Base-by-base conservation (phyloP, 2,113 vertebrate species). In the Chaetops frenatus region DNA sequence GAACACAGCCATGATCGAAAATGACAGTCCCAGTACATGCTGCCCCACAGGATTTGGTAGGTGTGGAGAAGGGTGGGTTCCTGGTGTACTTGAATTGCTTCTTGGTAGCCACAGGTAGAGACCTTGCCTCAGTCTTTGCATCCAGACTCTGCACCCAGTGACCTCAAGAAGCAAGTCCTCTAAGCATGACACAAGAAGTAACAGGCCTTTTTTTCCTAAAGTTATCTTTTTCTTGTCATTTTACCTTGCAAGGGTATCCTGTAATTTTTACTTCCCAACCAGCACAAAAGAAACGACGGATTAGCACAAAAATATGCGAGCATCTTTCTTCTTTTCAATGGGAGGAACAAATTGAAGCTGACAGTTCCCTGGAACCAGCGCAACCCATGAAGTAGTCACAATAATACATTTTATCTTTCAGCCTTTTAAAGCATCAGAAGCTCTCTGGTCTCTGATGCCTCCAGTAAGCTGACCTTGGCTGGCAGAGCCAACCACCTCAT, bases 261-360 rank as follows among this genome's bases (percentile, higher is more conserved):
- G 44, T 81, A 65, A 61, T 91, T 93, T 76, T 81, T 76, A 67
- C 40, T 64, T 62, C 48, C 61, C 3, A 1, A 31, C 13, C 72
- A 78, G 72, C 45, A 89, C 82, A 93, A 91, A 96, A 92, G 81
- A 83, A 85, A 69, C 35, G 25, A 89, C 0, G 29, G 51, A 78
- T 53, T 72, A 89, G 70, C 35, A 35, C 54, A 53, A 67, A 72
- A 86, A 64, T 85, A 73, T 20, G 33, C 0, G 3, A 31, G 50
- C 67, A 88, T 85, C 89, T 92, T 87, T 82, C 76, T 94, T 95
- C 70, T 89, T 92, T 51, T 84, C 76, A 69, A 21, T 21, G 40
- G 42, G 64, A 96, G 54, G 80, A 95, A 91, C 91, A 97, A 97
- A 96, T 97, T 73, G 62, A 94, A 93, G 88, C 60, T 88, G 97